Conservation (phyloP, 2,113 vertebrate species). For the Caranx melampygus region DNA sequence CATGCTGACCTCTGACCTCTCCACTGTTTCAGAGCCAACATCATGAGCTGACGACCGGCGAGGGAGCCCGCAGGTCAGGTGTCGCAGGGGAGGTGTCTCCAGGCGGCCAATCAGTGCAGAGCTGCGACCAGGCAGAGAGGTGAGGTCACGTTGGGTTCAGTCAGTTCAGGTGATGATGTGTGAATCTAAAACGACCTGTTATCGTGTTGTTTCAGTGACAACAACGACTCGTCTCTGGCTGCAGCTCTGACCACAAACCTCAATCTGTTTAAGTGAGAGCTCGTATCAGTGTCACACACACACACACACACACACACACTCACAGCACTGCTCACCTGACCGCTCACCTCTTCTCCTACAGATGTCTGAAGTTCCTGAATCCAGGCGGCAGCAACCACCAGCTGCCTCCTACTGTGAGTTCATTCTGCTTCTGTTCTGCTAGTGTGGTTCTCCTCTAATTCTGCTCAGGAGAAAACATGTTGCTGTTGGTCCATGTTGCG, state of each 20-base stretch:
- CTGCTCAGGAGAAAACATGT: too few relatives aligned
- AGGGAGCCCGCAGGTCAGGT: conserved; percentile 1
- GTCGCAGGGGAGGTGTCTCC: not conserved
- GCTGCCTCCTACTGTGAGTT: conserved; percentile 59
- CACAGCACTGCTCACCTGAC: not conserved
- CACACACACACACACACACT: too few relatives aligned
- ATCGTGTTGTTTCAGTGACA: conserved; percentile 28
- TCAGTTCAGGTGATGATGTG: not conserved
- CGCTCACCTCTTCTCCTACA: conserved; percentile 2
- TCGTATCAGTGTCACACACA: too few relatives aligned
- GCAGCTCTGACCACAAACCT: conserved; percentile 57
- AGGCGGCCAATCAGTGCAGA: not conserved
- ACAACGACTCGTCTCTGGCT: conserved; percentile 61
- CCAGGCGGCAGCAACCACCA: conserved; percentile 25
- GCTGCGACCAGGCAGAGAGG: not conserved
- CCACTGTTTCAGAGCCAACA: conserved; percentile 25
- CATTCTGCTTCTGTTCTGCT: too few relatives aligned
- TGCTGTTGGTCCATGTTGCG: too few relatives aligned
- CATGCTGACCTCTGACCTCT: conserved; percentile 16
- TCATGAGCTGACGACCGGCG: not conserved
- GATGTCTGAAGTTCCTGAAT: conserved; percentile 73
- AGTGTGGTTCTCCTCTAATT: too few relatives aligned
- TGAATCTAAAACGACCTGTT: not conserved
- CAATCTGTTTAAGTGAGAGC: conserved; percentile 66
- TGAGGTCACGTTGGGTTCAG: not conserved